Percentiles rank a stretch among this genome's conserved stretches.
Conservation (phyloP, 2,113 vertebrate genomes). For the Himantopus leucocephalus region DNA sequence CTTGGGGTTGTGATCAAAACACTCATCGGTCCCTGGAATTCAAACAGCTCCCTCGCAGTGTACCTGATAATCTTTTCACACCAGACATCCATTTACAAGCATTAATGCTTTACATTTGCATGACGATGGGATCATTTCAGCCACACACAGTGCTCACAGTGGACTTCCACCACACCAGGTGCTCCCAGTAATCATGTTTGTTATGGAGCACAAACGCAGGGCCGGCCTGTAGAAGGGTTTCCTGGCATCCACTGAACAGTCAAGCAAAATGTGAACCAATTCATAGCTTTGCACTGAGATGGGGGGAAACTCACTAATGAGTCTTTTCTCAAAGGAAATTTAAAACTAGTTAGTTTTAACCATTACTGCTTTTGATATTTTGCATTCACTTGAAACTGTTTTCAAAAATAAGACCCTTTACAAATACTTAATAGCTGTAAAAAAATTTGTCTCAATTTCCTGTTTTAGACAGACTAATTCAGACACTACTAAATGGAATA, state of each 20-base stretch:
- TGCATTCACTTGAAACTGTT: not conserved
- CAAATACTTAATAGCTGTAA: not conserved
- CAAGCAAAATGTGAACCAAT: not conserved
- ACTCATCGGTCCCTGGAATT: not conserved
- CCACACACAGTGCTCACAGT: not conserved
- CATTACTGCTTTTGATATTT: not conserved
- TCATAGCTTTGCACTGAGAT: not conserved
- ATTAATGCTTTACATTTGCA: not conserved
- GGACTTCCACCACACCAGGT: not conserved
- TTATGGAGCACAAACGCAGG: not conserved
- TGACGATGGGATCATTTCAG: not conserved
- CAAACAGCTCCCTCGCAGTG: not conserved
- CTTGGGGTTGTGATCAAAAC: not conserved
- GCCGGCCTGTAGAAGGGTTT: not conserved
- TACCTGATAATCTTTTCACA: not conserved
- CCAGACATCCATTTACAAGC: not conserved
- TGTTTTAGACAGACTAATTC: not conserved
- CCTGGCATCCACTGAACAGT: not conserved
- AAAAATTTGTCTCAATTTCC: not conserved
- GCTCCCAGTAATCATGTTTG: not conserved
- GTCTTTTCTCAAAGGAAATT: not conserved
- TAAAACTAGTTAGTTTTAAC: not conserved
- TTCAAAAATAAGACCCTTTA: not conserved
- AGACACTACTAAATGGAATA: not conserved
- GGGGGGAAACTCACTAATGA: not conserved